Percentiles rank a stretch among this genome's conserved stretches.
phyloP scores from a whole-genome alignment of 1,140 invertebrate genomes.

The Drosophila ambigua region DNA sequence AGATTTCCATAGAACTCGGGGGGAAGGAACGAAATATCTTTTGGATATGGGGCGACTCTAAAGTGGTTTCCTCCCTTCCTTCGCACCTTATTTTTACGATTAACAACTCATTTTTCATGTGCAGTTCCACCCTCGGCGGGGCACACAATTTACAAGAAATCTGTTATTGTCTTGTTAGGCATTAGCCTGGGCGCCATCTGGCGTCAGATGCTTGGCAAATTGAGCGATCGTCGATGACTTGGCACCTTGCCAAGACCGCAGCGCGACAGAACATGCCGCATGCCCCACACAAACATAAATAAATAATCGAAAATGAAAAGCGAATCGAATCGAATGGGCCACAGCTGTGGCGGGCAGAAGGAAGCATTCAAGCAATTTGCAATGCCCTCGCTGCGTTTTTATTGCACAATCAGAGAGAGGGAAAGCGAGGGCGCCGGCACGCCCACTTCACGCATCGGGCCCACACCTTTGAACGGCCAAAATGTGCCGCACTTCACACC shows the following conservation, averaged over 20 bases:
- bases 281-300: slow-evolving; percentile 56
- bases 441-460: slow-evolving; percentile 68
- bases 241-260: slow-evolving; percentile 72
- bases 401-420: slow-evolving; percentile 77
- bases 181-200: slow-evolving; percentile 58
- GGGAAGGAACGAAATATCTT: too few relatives aligned
- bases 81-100: slow-evolving; percentile 23
- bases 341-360: slow-evolving; percentile 54
- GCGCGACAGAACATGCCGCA: slow-evolving; percentile 15
- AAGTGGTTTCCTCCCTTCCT: too few relatives aligned
- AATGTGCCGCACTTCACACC: slow-evolving; percentile 78
- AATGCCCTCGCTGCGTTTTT: slow-evolving; percentile 69
- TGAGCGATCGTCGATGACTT: slow-evolving; percentile 66
- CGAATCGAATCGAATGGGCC: slow-evolving; percentile 63
- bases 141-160: slow-evolving; percentile 75
- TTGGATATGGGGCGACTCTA: too few relatives aligned
- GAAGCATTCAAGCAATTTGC: slow-evolving; percentile 52
- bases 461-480: slow-evolving; percentile 52
- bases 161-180: slow-evolving; percentile 73
- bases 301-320: slow-evolving; percentile 75
- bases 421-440: slow-evolving; percentile 57
- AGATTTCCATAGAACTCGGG: slow-evolving; percentile 29
- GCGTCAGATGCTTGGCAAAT: slow-evolving; percentile 75
- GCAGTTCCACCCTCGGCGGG: slow-evolving; percentile 9
- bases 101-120: slow-evolving; percentile 49